Percentiles rank a stretch among this genome's conserved stretches.
Conservation (phyloP, 2,113 vertebrate species). For the Phyllopteryx taeniolatus region DNA sequence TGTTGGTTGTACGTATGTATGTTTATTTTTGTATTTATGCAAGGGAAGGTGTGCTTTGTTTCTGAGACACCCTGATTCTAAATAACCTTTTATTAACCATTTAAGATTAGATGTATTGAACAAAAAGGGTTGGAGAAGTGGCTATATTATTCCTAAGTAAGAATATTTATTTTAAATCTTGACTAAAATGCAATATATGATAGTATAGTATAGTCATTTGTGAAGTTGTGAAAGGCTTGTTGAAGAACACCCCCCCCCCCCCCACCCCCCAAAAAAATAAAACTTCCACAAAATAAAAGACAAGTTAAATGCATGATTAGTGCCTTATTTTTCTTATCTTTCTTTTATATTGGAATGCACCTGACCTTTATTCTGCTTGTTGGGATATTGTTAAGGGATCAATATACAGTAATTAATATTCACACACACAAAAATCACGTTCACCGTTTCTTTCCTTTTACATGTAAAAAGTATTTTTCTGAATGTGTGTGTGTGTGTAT, state of each 20-base stretch:
- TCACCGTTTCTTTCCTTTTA: no score
- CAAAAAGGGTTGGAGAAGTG: conserved; percentile 4
- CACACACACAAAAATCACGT: no score
- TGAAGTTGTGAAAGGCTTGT: conserved; percentile 18
- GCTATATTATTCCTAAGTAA: background rate
- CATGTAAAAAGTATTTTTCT: no score
- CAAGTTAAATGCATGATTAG: background rate
- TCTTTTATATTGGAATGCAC: background rate
- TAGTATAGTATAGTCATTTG: conserved; percentile 8
- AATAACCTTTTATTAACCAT: conserved; percentile 1
- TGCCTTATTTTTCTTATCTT: background rate
- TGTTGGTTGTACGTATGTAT: conserved; percentile 43
- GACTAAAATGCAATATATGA: conserved; percentile 6
- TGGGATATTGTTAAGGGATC: background rate
- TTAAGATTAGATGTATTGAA: background rate
- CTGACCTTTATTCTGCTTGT: background rate
- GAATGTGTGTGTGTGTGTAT: no score
- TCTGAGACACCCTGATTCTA: conserved; percentile 13
- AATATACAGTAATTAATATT: no score
- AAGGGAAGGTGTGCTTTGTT: conserved; percentile 41
- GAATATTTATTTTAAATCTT: background rate
- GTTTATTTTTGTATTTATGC: conserved; percentile 83
- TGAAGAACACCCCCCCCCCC: background rate
- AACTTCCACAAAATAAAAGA: conserved; percentile 2
- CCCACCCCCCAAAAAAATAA: background rate